Base-by-base conservation (phyloP, 2,797 vertebrate species). In the Cryptoblepharus egeriae region DNA sequence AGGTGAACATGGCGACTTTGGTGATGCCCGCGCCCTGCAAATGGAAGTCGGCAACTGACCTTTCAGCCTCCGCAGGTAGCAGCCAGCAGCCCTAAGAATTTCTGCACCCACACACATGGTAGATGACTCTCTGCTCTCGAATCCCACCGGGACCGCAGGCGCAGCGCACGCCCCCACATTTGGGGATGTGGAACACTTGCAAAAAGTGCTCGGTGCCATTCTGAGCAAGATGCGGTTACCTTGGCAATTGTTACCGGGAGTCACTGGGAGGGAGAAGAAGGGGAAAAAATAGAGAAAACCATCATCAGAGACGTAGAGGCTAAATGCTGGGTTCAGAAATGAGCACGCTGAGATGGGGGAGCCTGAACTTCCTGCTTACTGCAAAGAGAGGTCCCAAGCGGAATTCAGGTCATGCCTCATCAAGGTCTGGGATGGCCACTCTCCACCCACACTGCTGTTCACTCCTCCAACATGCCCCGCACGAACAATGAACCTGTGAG, bases 171-270 rank as follows among this genome's bases (percentile, higher is more conserved):
- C 93, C 91, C 85, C 91, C 92, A 84, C 90, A 92, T 0, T 63
- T 79, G 49, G 6, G 42, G 86, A 90, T 89, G 88, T 72, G 39
- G 89, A 92, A 86, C 61, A 26, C 75, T n/a, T 64, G 81, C 28
- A 9, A 89, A n/a, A 88, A 71, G 77, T 84, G 35, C 28, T 61
- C n/a, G 7, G 64, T 75, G 75, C 70, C 35, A 89, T 90, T 72
- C 75, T 64, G 90, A 88, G 90, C 74, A 58, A 77, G 90, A 92
- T 91, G 89, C 90, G 75, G 93, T 93, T 94, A 85, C 93, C 93
- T 89, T 90, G 93, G 93, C 90, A 90, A 94, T 94, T 86, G 75
- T 86, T 85, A 76, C 83, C 85, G 88, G 84, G 81, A 89, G 69
- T 52, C 82, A 52, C 73, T 65, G 83, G 68, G 10, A 89, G 87